These are phyloP conservation scores for Caenorhabditis uteleia DNA, from an alignment of 2,888 invertebrate species.

Conservation along the genomic window DNA sequence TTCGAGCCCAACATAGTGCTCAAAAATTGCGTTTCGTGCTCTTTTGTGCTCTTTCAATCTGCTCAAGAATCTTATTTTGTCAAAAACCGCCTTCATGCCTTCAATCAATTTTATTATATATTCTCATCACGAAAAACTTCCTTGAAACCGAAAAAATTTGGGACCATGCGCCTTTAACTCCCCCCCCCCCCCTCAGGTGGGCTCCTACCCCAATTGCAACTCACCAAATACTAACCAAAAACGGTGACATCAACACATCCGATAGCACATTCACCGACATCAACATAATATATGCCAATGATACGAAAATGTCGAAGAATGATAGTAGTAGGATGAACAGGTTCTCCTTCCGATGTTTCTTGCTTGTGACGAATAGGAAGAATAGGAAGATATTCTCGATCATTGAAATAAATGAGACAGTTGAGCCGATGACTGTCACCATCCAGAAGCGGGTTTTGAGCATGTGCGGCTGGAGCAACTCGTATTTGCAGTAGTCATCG, in stretches of 20 bases:
- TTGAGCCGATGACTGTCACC: constrained; percentile 62
- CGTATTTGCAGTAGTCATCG: constrained; percentile 35
- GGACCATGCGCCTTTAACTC: constrained; percentile 1
- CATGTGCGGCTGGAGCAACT: constrained; percentile 40
- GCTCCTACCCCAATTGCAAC: too few relatives aligned
- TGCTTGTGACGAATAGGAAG: constrained; percentile 52
- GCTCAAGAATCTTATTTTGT: too few relatives aligned
- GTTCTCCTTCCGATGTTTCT: constrained; percentile 55
- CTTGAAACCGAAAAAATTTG: background rate
- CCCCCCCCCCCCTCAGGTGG: too few relatives aligned
- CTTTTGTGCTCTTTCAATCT: too few relatives aligned
- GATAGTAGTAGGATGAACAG: constrained; percentile 65
- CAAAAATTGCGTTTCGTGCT: too few relatives aligned
- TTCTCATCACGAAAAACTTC: background rate
- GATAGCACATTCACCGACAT: constrained; percentile 66
- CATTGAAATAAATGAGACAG: constrained; percentile 56
- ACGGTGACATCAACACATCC: constrained; percentile 56
- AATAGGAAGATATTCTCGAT: constrained; percentile 64
- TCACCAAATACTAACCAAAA: constrained; percentile 58
- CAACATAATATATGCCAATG: constrained; percentile 60
- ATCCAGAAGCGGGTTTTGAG: constrained; percentile 56
- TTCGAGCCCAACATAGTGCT: too few relatives aligned
- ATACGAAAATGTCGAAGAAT: constrained; percentile 66
- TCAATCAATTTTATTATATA: background rate
- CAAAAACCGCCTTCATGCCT: background rate